Evolutionary conservation across 53 echinoderm and acorn worm species (phyloP), one percentile per base, ranked within the genome.

Genomic region (Echinarachnius parma): DNA sequence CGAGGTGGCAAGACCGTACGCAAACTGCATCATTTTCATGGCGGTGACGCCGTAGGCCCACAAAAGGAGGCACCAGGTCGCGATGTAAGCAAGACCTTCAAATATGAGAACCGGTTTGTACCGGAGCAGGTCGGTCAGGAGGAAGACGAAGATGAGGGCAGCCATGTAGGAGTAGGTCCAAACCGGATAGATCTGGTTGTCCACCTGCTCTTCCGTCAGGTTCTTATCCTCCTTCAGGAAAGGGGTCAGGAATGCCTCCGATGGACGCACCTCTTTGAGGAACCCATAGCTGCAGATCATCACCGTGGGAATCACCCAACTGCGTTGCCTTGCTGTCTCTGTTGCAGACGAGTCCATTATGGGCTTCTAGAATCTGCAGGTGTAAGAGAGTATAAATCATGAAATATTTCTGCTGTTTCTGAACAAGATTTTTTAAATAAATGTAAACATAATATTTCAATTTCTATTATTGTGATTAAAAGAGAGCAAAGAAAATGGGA

Each of bases 151-250:
- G 13, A 96, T 77, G 21, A 96, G 81, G 10, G 96, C 77, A n/a
- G 44, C 55, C 80, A 90, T 85, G 76, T 91, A 96, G 7, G 96
- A 84, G 53, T 96, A 96, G 13, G 96, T 96, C 96, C 96, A 96
- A 30, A 88, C 75, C 0, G 96, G 96, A 65, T 85, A 96, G 21
- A 96, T 71, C 31, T 85, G 75, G 19, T 83, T 91, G 49, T 79
- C 58, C 20, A 91, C 79, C 15, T 91, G 75, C 0, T 76, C 53
- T 33, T 87, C 85, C 0, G 87, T 84, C 53, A 96, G 64, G 60
- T 96, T 96, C 79, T 96, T 96, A 34, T 47, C 79, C 14, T 62
- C 33, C 7, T 67, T 48, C 9, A 96, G 74, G 49, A 82, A 96
- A 21, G 91, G 89, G 19, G 96, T 91, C n/a, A 96, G 77, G 77